A percentile compares a stretch with the other conserved stretches of the same genome.
Conservation (phyloP, 2,888 invertebrate genomes). For the Drosophila melanosoma region DNA sequence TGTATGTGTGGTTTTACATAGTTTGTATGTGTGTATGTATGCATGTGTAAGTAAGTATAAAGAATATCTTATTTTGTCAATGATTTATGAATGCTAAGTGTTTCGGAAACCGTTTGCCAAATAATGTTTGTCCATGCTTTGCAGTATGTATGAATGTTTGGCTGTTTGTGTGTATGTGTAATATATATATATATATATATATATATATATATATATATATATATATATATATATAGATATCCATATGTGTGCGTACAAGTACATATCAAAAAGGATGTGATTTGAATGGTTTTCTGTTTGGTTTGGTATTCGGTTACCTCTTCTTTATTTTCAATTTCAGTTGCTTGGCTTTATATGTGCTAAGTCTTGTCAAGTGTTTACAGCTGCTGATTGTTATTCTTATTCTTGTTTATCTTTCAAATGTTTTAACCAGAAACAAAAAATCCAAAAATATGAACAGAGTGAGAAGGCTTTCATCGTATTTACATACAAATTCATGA, state of each 20-base stretch:
- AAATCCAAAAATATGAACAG: constrained; percentile 9
- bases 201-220: constrained; percentile 4
- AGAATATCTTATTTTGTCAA: constrained; percentile 28
- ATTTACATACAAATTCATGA: constrained; percentile 23
- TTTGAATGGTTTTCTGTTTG: constrained; percentile 16
- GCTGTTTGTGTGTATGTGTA: constrained; percentile 4
- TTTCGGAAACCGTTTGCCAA: constrained; percentile 51
- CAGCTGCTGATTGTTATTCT: constrained; percentile 34
- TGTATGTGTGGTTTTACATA: constrained; percentile 9
- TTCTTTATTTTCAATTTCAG: constrained; percentile 23
- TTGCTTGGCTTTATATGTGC: constrained; percentile 38
- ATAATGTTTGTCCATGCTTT: constrained; percentile 26
- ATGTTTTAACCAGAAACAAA: constrained; percentile 12
- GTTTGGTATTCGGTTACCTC: constrained; percentile 10
- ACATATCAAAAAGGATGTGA: constrained; percentile 24
- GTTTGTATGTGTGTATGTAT: constrained; percentile 6
- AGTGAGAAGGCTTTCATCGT: constrained; percentile 4
- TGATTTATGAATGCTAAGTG: constrained; percentile 21
- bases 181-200: constrained; percentile 2
- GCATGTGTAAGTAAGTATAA: constrained; percentile 21
- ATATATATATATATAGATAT: constrained; percentile 1
- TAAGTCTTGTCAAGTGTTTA: constrained; percentile 62
- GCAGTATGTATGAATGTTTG: constrained; percentile 11
- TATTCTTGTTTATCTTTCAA: background rate
- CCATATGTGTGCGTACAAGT: constrained; percentile 15